Conservation (phyloP, 2,888 invertebrate genomes). For the Tanaodytes sp. region DNA sequence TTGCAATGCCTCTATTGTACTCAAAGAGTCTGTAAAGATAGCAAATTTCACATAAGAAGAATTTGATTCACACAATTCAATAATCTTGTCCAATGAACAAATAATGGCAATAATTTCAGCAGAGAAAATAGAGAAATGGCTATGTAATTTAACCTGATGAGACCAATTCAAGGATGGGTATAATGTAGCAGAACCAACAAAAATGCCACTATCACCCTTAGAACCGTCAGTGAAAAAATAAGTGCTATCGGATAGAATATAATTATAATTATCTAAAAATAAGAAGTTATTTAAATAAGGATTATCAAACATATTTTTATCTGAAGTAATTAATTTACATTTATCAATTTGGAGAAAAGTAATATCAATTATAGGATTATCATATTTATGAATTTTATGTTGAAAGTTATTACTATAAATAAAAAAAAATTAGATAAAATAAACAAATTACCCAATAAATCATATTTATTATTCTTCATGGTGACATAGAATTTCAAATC, state of each 20-base stretch:
- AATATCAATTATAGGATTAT: too few relatives aligned
- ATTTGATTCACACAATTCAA: neutral
- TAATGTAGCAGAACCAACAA: constrained; percentile 3
- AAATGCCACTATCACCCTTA: constrained; percentile 9
- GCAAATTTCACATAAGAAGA: neutral
- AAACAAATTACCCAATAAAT: too few relatives aligned
- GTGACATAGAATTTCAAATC: neutral
- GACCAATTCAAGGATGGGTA: neutral
- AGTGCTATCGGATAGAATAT: neutral
- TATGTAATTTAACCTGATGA: neutral
- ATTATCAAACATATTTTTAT: too few relatives aligned
- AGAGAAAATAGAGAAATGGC: constrained; percentile 9
- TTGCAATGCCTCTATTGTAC: neutral
- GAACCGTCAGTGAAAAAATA: constrained; percentile 20
- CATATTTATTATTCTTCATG: constrained; percentile 6
- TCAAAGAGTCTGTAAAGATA: constrained; percentile 10
- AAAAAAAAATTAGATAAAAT: too few relatives aligned
- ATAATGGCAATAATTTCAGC: constrained; percentile 10
- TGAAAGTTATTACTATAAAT: too few relatives aligned
- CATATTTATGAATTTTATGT: too few relatives aligned
- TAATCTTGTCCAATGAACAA: neutral
- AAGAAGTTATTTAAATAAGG: neutral
- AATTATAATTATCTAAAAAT: neutral
- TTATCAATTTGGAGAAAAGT: too few relatives aligned
- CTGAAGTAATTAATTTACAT: too few relatives aligned